Evolutionary conservation across 2,888 invertebrate genomes (phyloP).

Genomic region (Onchidella celtica): DNA sequence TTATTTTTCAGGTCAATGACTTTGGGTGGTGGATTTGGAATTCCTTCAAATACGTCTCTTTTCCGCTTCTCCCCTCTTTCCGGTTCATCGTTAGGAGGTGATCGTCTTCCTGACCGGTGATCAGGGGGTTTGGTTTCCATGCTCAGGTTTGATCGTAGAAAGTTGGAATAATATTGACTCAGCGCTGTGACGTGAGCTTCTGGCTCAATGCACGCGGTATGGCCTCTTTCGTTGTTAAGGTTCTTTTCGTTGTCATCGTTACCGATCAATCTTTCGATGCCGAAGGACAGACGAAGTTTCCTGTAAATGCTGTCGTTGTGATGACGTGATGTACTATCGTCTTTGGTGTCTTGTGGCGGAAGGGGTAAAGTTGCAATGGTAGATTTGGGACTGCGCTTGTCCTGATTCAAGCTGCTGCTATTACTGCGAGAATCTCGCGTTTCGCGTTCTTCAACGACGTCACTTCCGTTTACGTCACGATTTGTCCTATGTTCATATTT

Average conservation of each 20-base stretch:
- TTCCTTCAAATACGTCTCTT: constrained; percentile 75
- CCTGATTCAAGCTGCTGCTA: neutral
- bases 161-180: constrained; percentile 16
- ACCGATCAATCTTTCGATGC: constrained; percentile 42
- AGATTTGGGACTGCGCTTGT: neutral
- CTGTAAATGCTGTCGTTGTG: constrained; percentile 1
- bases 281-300: constrained; percentile 46
- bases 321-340: neutral
- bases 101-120: neutral
- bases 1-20: constrained; percentile 71
- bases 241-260: neutral
- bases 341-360: neutral
- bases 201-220: too few relatives aligned
- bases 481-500: neutral
- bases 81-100: neutral
- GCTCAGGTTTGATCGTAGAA: constrained; percentile 2
- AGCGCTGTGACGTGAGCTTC: neutral
- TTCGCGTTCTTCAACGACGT: neutral
- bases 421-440: neutral
- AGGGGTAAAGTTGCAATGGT: neutral
- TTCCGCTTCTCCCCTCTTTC: constrained; percentile 50
- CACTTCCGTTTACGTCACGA: neutral
- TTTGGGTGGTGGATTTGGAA: constrained; percentile 76
- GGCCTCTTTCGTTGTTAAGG: neutral
- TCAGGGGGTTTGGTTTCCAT: neutral